A percentile compares a stretch with the other conserved stretches of the same genome.
These are phyloP conservation scores for Melanargia galathea DNA, from an alignment of 2,888 invertebrate genomes.

Conservation along the genomic window DNA sequence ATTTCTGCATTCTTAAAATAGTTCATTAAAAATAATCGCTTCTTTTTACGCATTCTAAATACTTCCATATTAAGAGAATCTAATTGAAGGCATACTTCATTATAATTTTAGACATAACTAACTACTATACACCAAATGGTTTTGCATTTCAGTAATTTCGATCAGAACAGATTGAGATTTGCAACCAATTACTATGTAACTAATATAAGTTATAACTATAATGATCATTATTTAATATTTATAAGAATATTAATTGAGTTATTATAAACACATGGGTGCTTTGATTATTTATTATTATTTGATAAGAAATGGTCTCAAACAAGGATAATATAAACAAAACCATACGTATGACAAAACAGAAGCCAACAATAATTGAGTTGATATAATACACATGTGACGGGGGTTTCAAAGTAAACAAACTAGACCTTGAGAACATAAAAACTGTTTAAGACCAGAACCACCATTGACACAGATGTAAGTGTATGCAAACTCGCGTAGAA, in stretches of 20 bases:
- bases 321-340: slow-evolving; percentile 3
- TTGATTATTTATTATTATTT: slow-evolving; percentile 8
- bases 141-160: too few species aligned
- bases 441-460: slow-evolving; percentile 8
- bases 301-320: not conserved
- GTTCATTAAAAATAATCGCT: too few species aligned
- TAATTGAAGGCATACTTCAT: too few species aligned
- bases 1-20: too few species aligned
- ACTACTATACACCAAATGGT: too few species aligned
- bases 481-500: slow-evolving; percentile 14
- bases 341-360: not conserved
- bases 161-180: too few species aligned
- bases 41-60: too few species aligned
- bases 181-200: too few species aligned
- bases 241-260: not conserved
- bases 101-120: too few species aligned
- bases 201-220: too few species aligned
- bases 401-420: slow-evolving; percentile 25
- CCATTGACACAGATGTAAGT: slow-evolving; percentile 15
- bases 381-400: not conserved
- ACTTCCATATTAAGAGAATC: too few species aligned
- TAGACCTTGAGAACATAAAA: slow-evolving; percentile 19
- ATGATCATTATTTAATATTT: too few species aligned
- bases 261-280: not conserved
- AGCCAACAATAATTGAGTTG: not conserved